Base-by-base conservation (phyloP, 2,888 invertebrate species). In the Linhomoeus sp. region DNA sequence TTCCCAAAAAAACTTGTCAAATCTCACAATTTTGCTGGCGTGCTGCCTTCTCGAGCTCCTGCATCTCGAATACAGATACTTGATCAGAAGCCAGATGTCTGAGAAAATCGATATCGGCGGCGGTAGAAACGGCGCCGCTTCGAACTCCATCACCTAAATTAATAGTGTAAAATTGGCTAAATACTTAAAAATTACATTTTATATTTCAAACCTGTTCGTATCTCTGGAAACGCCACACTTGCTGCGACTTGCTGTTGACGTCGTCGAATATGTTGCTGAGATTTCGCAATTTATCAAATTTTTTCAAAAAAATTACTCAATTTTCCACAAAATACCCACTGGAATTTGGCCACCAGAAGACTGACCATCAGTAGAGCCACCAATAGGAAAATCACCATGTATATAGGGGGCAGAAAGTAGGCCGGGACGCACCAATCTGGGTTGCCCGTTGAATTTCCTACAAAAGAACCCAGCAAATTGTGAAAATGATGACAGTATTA, bases 221-320 rank as follows among this genome's bases (percentile, higher is more conserved):
- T 52, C 92, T 76, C 74, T 92, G 92, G 67, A 90, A 94, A 81
- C 92, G 88, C 94, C 94, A 97, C 68, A 85, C 84, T 76, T 90
- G 86, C 70, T 87, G 84, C 52, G 92, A 85, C 62, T 86, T 80
- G 55, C 86, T 82, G 72, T 90, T 90, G 59, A 90, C 86, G 73
- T 86, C 64, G 46, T 68, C 64, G 60, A 72, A 73, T 22, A 71
- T 70, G 55, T 70, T 68, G 60, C 72, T 72, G 62, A 49, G n/a
- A n/a, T n/a, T n/a, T n/a, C n/a, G n/a, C n/a, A n/a, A n/a, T n/a
- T n/a, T n/a, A n/a, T n/a, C n/a, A n/a, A n/a, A n/a, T n/a, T n/a
- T n/a, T n/a, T n/a, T n/a, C n/a, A n/a, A n/a, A n/a, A n/a, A n/a
- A n/a, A n/a, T n/a, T n/a, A n/a, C n/a, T n/a, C n/a, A n/a, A n/a